Evolutionary conservation across 1,140 invertebrate species (phyloP).

Genomic region (Nomia melanderi): DNA sequence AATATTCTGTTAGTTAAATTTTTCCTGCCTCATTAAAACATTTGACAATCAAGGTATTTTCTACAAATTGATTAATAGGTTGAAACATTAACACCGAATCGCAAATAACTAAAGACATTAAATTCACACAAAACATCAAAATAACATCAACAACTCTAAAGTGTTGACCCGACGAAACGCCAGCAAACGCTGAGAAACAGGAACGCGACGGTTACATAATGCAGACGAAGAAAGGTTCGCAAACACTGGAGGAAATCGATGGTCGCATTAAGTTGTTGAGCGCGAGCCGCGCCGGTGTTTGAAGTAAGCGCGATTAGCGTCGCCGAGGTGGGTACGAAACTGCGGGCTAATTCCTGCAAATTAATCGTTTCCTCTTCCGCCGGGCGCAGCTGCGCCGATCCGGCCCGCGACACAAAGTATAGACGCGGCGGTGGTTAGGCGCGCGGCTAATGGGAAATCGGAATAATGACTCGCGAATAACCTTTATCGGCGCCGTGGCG

Average conservation of each 20-base stretch:
- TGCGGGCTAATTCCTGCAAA: constrained; percentile 48
- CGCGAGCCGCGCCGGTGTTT: neutral
- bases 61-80: no score
- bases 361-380: constrained; percentile 60
- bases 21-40: no score
- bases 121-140: no score
- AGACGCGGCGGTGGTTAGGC: constrained; percentile 43
- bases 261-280: neutral
- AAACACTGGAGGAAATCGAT: constrained; percentile 17
- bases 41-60: no score
- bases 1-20: no score
- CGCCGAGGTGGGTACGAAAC: constrained; percentile 33
- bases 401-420: constrained; percentile 42
- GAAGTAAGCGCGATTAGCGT: constrained; percentile 30
- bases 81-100: no score
- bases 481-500: constrained; percentile 77
- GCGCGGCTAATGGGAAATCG: constrained; percentile 73
- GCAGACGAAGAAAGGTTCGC: neutral
- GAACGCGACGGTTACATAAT: neutral
- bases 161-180: neutral
- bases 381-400: constrained; percentile 18
- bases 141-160: no score
- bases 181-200: neutral
- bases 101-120: no score
- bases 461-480: constrained; percentile 77